phyloP scores from a whole-genome alignment of 2,113 vertebrate genomes.

The Erythrocercus mccallii region DNA sequence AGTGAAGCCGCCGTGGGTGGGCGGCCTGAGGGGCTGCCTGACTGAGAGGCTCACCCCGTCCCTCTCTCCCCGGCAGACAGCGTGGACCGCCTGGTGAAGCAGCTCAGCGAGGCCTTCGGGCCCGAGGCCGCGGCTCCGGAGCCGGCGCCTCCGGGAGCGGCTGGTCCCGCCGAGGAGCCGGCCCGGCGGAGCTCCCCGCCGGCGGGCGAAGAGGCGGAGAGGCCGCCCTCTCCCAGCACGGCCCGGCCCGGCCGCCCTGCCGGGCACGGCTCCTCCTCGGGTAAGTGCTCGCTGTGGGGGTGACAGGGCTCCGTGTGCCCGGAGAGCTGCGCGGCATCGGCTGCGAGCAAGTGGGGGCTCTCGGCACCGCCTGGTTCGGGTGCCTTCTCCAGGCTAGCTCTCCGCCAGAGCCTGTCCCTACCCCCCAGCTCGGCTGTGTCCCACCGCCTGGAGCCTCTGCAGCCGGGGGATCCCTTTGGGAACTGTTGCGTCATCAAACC shows the following conservation, averaged over 20 bases:
- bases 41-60: not conserved
- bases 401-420: fast-evolving
- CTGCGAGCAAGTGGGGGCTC: fast-evolving
- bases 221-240: not conserved
- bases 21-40: fast-evolving
- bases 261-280: not conserved
- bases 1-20: not conserved
- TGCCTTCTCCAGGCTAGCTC: not conserved
- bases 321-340: fast-evolving
- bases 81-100: slow-evolving; percentile 74
- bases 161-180: not conserved
- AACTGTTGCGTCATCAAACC: fast-evolving
- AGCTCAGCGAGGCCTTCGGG: slow-evolving; percentile 79
- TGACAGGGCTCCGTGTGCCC: fast-evolving
- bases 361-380: fast-evolving
- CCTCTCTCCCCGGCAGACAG: slow-evolving; percentile 62
- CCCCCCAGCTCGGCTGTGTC: fast-evolving
- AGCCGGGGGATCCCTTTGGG: too few species aligned
- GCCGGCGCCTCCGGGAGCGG: not conserved
- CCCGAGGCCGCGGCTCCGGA: not conserved
- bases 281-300: not conserved
- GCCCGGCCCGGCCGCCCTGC: not conserved
- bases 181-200: not conserved
- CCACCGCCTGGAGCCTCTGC: fast-evolving
- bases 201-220: not conserved